Evolutionary conservation across 2,888 invertebrate genomes (phyloP).

Genomic region (Chydorus sphaericus): DNA sequence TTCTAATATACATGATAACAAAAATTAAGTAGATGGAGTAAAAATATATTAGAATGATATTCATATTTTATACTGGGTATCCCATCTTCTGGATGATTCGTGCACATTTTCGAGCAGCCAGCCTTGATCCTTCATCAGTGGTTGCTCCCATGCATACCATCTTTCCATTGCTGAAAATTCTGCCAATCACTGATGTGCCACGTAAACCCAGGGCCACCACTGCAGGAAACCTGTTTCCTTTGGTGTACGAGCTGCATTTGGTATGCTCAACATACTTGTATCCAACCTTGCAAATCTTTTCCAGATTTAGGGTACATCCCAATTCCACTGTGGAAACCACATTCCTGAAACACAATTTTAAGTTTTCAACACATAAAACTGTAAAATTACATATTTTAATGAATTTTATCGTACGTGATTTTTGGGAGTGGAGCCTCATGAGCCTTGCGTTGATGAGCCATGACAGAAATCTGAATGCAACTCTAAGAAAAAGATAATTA

Average conservation of each 20-base stretch:
- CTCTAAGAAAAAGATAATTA: too few relatives aligned
- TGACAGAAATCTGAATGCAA: too few relatives aligned
- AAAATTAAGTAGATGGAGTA: neutral
- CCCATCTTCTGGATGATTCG: conserved; percentile 67
- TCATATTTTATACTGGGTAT: conserved; percentile 51
- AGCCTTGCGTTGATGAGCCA: too few relatives aligned
- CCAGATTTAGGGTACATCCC: conserved; percentile 84
- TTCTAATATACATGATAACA: conserved; percentile 23
- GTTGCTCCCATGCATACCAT: conserved; percentile 80
- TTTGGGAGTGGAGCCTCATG: too few relatives aligned
- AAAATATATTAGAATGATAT: too few relatives aligned
- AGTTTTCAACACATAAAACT: too few relatives aligned
- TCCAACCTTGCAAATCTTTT: conserved; percentile 92
- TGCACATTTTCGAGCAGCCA: conserved; percentile 67
- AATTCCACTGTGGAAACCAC: conserved; percentile 97
- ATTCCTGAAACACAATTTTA: conserved; percentile 53
- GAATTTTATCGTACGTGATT: too few relatives aligned
- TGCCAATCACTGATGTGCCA: conserved; percentile 97
- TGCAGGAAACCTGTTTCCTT: too few relatives aligned
- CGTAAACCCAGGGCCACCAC: too few relatives aligned
- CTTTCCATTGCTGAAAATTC: conserved; percentile 68
- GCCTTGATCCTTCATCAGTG: conserved; percentile 60
- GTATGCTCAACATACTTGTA: too few relatives aligned
- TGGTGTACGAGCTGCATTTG: conserved; percentile 98
- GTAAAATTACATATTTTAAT: too few relatives aligned